Evolutionary conservation across 2,113 vertebrate genomes (phyloP).

Genomic region (Zapornia atra): DNA sequence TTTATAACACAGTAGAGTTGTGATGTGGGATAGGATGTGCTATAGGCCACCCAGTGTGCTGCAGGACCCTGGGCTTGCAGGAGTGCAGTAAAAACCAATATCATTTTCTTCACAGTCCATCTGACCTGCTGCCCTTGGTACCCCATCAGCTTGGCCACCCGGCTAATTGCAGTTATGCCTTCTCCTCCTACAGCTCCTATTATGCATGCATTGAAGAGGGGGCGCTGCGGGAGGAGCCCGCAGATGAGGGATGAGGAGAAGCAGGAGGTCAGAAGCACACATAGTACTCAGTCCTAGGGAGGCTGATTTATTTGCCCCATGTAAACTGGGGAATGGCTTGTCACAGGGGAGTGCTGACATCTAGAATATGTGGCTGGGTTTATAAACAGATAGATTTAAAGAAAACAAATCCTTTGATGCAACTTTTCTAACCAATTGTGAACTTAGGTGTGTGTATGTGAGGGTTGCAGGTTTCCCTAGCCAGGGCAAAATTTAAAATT

Average conservation of each 20-base stretch:
- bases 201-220: rapidly evolving
- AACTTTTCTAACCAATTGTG: background rate
- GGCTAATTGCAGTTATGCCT: background rate
- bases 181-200: background rate
- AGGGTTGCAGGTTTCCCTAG: background rate
- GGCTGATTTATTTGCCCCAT: background rate
- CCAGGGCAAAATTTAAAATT: no score
- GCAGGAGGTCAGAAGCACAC: background rate
- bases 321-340: background rate
- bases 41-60: rapidly evolving
- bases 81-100: background rate
- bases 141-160: rapidly evolving
- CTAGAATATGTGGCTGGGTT: background rate
- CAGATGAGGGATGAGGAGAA: background rate
- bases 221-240: background rate
- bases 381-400: background rate
- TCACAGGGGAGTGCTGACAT: background rate
- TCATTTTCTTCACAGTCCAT: background rate
- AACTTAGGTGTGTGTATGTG: no score
- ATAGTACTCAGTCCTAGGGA: no score
- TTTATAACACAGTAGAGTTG: background rate
- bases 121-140: background rate
- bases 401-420: background rate
- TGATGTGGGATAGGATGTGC: background rate
- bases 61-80: background rate